phyloP scores from a whole-genome alignment of 1,140 invertebrate species.

The Drosophila sechellia region DNA sequence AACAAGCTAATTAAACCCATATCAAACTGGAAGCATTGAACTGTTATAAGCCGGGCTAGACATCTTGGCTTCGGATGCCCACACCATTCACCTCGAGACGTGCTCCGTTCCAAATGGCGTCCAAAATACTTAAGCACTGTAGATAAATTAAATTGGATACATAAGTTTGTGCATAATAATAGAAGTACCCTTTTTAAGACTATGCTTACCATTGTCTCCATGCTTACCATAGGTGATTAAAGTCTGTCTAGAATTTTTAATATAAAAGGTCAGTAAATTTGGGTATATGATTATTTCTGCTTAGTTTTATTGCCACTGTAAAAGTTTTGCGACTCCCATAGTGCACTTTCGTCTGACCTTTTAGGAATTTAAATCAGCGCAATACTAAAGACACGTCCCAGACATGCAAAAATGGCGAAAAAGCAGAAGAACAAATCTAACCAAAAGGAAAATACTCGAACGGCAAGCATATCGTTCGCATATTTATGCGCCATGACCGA shows the following conservation, averaged over 20 bases:
- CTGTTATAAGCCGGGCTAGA: constrained; percentile 61
- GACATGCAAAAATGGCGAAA: constrained; percentile 53
- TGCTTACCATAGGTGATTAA: no score
- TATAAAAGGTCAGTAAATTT: no score
- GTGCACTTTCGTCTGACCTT: constrained; percentile 22
- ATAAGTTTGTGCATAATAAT: neutral
- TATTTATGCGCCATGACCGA: constrained; percentile 53
- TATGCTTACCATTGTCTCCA: no score
- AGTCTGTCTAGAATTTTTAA: no score
- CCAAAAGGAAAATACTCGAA: constrained; percentile 15
- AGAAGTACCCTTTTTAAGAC: neutral
- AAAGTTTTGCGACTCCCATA: constrained; percentile 8
- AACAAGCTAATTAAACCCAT: constrained; percentile 69
- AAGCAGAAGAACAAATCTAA: constrained; percentile 5
- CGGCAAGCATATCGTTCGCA: constrained; percentile 51
- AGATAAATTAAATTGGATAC: constrained; percentile 15
- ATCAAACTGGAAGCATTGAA: constrained; percentile 74
- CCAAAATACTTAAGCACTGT: constrained; percentile 5
- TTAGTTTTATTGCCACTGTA: neutral
- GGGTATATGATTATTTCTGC: no score
- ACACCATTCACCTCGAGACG: constrained; percentile 13
- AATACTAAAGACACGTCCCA: constrained; percentile 43
- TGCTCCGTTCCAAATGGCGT: constrained; percentile 10
- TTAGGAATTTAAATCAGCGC: constrained; percentile 55
- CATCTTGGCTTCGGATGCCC: constrained; percentile 23